Evolutionary conservation across 2,888 invertebrate genomes (phyloP).

Genomic region (Tetheella fluctuosa): DNA sequence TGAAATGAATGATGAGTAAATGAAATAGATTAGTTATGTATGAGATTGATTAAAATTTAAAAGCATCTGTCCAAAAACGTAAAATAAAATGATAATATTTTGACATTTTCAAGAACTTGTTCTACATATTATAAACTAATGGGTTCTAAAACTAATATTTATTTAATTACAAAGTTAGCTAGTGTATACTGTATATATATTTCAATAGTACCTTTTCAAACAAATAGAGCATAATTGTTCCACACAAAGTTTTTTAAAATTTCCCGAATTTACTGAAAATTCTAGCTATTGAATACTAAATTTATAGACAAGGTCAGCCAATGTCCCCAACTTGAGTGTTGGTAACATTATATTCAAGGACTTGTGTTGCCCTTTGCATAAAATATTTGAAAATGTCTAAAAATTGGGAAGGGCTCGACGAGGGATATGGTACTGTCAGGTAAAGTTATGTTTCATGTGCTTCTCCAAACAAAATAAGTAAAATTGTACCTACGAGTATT

Average conservation of each 20-base stretch:
- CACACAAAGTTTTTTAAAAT: background rate
- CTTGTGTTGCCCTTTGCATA: background rate
- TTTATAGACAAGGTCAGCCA: background rate
- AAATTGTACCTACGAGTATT: too few relatives aligned
- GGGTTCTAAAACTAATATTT: too few relatives aligned
- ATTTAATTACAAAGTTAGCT: too few relatives aligned
- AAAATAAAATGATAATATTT: too few relatives aligned
- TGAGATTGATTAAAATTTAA: too few relatives aligned
- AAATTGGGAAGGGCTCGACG: background rate
- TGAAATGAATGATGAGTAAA: too few relatives aligned
- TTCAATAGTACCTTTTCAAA: too few relatives aligned
- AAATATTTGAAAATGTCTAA: background rate
- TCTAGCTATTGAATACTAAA: background rate
- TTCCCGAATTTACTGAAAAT: background rate
- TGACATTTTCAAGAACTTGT: too few relatives aligned
- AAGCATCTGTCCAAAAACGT: too few relatives aligned
- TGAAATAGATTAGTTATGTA: too few relatives aligned
- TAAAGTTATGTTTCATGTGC: background rate
- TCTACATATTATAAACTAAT: too few relatives aligned
- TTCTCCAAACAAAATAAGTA: background rate
- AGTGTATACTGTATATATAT: too few relatives aligned
- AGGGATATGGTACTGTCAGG: background rate
- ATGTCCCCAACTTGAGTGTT: slow-evolving; percentile 1
- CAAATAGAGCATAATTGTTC: background rate
- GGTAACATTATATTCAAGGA: background rate